These are phyloP conservation scores for Ophioderma brevispina DNA, from an alignment of 35 echinoderm and acorn worm genomes.

Conservation along the genomic window DNA sequence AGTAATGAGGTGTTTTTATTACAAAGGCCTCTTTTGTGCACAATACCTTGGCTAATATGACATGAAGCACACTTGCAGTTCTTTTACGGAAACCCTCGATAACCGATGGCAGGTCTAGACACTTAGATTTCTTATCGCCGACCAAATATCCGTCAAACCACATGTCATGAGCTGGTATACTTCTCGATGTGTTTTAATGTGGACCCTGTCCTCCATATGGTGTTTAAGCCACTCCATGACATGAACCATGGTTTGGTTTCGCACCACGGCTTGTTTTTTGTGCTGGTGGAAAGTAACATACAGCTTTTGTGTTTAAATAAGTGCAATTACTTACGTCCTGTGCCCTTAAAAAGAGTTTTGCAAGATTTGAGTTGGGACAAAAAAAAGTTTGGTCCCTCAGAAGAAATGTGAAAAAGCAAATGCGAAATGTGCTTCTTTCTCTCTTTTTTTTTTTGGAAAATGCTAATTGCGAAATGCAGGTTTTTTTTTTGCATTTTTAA, in stretches of 20 bases:
- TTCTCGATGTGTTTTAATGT: conserved; percentile 53
- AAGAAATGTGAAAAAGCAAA: too few relatives aligned
- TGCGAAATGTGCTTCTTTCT: too few relatives aligned
- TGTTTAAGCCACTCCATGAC: conserved; percentile 95
- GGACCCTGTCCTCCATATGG: conserved; percentile 17
- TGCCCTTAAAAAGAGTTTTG: neutral
- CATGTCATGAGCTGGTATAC: conserved; percentile 65
- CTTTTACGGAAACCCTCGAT: conserved; percentile 66
- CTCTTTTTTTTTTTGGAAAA: too few relatives aligned
- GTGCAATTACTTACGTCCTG: neutral
- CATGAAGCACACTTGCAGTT: conserved; percentile 75
- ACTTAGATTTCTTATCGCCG: conserved; percentile 89
- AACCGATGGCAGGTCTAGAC: conserved; percentile 51
- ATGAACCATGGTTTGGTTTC: conserved; percentile 91
- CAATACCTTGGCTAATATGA: conserved; percentile 77
- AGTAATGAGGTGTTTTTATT: too few relatives aligned
- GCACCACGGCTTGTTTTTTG: conserved; percentile 86
- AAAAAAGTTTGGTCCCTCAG: too few relatives aligned
- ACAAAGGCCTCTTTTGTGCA: too few relatives aligned
- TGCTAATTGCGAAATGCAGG: too few relatives aligned
- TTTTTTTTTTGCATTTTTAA: too few relatives aligned
- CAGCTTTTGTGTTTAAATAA: neutral
- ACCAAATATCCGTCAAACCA: conserved; percentile 96
- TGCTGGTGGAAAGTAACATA: conserved; percentile 33
- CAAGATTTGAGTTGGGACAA: neutral